These are phyloP conservation scores for Caenorhabditis uteleia DNA, from an alignment of 2,888 invertebrate species.

Conservation along the genomic window DNA sequence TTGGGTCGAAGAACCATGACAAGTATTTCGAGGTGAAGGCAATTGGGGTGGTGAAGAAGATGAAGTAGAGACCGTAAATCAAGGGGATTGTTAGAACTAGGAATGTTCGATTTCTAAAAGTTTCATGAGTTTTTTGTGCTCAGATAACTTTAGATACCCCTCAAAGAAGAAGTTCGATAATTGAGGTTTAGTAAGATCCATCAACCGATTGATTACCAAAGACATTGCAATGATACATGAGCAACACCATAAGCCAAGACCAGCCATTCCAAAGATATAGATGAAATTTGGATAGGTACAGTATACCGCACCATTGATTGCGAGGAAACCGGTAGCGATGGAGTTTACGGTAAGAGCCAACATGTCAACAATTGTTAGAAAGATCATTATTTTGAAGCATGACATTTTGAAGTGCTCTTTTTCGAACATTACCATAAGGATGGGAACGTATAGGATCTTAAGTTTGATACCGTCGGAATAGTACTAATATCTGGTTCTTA, in stretches of 20 bases:
- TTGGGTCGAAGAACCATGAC: conserved; percentile 28
- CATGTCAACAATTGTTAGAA: conserved; percentile 29
- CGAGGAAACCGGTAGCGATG: conserved; percentile 20
- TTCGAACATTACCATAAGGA: conserved; percentile 15
- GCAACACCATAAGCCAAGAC: conserved; percentile 20
- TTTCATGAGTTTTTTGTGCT: no score
- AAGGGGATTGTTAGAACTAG: conserved; percentile 11
- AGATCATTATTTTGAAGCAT: conserved; percentile 33
- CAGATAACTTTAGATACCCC: no score
- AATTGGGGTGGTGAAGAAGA: conserved; percentile 25
- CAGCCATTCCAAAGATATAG: conserved; percentile 20
- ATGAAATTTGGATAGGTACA: conserved; percentile 24
- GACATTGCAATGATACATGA: conserved; percentile 24
- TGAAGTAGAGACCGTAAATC: conserved; percentile 19
- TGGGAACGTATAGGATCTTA: conserved; percentile 22
- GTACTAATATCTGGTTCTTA: no score
- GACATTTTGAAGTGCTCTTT: conserved; percentile 19
- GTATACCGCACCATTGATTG: conserved; percentile 16
- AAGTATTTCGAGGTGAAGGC: conserved; percentile 14
- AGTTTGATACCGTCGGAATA: no score
- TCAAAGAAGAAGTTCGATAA: no score
- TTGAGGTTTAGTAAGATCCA: no score
- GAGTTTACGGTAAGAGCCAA: conserved; percentile 27
- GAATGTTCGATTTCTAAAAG: conserved; percentile 12
- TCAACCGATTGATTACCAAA: conserved; percentile 15